Evolutionary conservation across 1,140 invertebrate species (phyloP), one percentile per base, ranked within the genome.

Genomic region (Anagrus nilaparvatae): DNA sequence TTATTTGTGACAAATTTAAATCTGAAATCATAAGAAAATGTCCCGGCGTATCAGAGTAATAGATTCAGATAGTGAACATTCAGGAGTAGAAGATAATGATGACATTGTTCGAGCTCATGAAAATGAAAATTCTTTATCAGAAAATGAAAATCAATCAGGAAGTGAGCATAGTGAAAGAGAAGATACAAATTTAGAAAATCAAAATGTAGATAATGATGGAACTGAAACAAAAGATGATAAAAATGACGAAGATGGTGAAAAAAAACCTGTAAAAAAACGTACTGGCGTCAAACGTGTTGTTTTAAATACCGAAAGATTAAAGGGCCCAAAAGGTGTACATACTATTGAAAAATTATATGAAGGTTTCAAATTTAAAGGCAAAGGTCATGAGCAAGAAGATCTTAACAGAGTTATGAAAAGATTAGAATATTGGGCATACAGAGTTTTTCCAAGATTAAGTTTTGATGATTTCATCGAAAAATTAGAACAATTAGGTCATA

Each of bases 391-490:
- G 67, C 78, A 77, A 44, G 65, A 81, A 47, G 91, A 97, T 70
- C 68, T 97, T 12, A 75, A 87, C 56, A 59, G 76, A 33, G 65
- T 95, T 0, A 74, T 97, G 67, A 79, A 82, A 28, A 81, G 78
- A 50, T 55, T 95, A 37, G 87, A 96, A 54, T 90, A 95, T 54
- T 97, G 93, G 93, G 81, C 80, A 3, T 89, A 95, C 60, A 72
- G 91, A 43, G 59, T 96, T 30, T 94, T 82, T 71, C 90, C 92
- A 2, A 90, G 84, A 56, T 82, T 83, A 51, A 73, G 80, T 14
- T 94, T 94, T 70, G 81, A 86, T 56, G 87, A 93, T 61, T 82
- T 83, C 45, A 65, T 94, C 2, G 79, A 80, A 39, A 81, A 80
- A 63, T 74, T 89, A 36, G 90, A 93, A 58, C 75, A 74, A 32